Base-by-base conservation (phyloP, 2,113 vertebrate genomes). In the Fulmarus glacialis region DNA sequence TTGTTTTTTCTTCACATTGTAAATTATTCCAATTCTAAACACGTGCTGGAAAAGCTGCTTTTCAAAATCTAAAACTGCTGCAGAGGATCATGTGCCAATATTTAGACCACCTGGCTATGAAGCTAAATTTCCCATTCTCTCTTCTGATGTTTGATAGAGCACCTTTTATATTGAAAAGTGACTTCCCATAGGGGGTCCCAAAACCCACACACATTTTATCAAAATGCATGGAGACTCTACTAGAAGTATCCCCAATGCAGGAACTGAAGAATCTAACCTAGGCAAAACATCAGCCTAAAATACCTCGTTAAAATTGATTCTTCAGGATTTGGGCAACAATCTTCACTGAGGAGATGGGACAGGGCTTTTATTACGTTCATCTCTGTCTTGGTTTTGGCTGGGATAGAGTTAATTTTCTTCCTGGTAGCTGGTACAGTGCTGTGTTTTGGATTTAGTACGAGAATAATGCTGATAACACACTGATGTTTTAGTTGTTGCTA, bases 31-130 rank as follows among this genome's bases (percentile, higher is more conserved):
- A 96, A 93, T 92, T 97, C 96, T 92, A 90, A 97, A 88, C 96
- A 95, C 2, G 45, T 95, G 96, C 79, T 96, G 85, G 85, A 94
- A 97, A 97, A 96, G 85, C 93, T 93, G 91, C 92, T 96, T 97
- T 97, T 96, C 93, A 86, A 93, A 96, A 97, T 95, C 92, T 94
- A 88, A 95, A 96, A 94, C 92, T 97, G 93, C 90, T 97, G 93
- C 93, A 95, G 67, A 94, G 63, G 78, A 91, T 95, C 87, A 85
- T 79, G 53, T 82, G 87, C 93, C 93, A 94, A 85, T 91, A 75
- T 95, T 93, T 89, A 93, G 96, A 97, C 93, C 97, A 97, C 93
- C 87, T 84, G 0, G 87, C 87, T 87, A 74, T 15, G 52, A 91
- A 71, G 60, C 89, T 77, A 64, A 30, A 82, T 90, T 94, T 85